A percentile compares a stretch with the other conserved stretches of the same genome.
Evolutionary conservation across 2,113 vertebrate genomes (phyloP).

Genomic region (Dipodomys spectabilis): DNA sequence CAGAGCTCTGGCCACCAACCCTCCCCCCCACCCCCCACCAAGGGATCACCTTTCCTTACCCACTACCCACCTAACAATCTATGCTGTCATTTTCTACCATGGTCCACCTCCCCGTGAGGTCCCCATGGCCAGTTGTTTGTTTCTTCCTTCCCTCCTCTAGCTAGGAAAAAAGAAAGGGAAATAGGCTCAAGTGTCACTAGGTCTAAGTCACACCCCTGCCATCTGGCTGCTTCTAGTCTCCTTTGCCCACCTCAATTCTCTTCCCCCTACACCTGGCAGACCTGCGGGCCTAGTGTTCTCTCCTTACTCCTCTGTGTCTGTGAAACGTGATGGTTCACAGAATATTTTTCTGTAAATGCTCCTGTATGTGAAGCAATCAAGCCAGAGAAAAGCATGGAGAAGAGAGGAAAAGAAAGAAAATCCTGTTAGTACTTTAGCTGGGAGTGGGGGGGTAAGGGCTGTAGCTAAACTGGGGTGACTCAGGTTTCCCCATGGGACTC

Average conservation of each 20-base stretch:
- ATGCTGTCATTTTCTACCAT: neutral
- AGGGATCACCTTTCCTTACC: neutral
- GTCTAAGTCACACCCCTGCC: neutral
- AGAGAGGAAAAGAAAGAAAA: neutral
- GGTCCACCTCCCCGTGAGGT: neutral
- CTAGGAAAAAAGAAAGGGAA: rapidly evolving
- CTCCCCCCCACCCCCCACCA: no score
- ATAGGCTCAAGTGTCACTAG: neutral
- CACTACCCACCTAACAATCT: neutral
- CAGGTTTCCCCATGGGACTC: neutral
- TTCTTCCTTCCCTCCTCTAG: neutral
- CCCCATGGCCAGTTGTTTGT: neutral
- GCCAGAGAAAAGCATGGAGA: neutral
- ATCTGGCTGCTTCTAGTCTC: neutral
- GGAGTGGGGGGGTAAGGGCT: neutral
- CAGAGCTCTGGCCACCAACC: neutral
- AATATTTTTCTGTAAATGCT: neutral
- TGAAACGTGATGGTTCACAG: neutral
- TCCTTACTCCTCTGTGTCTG: neutral
- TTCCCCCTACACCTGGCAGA: no score
- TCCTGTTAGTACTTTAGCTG: neutral
- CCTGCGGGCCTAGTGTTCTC: neutral
- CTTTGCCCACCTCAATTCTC: neutral
- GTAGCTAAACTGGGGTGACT: neutral
- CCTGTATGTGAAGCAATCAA: neutral